A percentile compares a stretch with the other conserved stretches of the same genome.
phyloP scores from a whole-genome alignment of 2,113 vertebrate species.

The Polypterus bichir region DNA sequence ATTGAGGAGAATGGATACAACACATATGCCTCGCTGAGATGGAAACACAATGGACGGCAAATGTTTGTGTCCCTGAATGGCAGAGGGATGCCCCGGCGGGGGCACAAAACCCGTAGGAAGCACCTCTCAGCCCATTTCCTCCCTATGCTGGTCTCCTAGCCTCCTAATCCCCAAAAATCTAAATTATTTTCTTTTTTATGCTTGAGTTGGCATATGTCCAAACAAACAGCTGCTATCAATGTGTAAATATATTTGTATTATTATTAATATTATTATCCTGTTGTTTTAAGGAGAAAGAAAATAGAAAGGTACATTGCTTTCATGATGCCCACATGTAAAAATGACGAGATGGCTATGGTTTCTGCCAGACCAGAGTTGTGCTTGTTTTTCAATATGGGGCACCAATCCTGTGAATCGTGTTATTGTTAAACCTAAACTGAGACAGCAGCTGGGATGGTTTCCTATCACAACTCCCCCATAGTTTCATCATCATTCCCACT shows the following conservation, averaged over 20 bases:
- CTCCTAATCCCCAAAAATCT: constrained; percentile 22
- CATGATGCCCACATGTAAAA: no score
- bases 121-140: constrained; percentile 85
- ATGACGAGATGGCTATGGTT: no score
- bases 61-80: constrained; percentile 82
- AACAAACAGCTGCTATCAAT: constrained; percentile 26
- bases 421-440: no score
- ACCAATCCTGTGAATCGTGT: no score
- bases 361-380: no score
- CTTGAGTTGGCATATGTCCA: constrained; percentile 28
- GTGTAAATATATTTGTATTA: constrained; percentile 16
- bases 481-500: no score
- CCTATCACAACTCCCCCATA: no score
- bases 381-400: no score
- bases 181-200: constrained; percentile 45
- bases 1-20: constrained; percentile 91
- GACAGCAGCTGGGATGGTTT: no score
- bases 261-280: constrained; percentile 1
- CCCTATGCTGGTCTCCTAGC: constrained; percentile 69
- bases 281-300: background rate
- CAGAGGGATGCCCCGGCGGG: constrained; percentile 54
- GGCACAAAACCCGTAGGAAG: constrained; percentile 58
- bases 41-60: constrained; percentile 64
- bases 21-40: constrained; percentile 72
- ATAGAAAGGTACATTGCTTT: no score